phyloP scores from a whole-genome alignment of 2,113 vertebrate genomes.

The Paramisgurnus dabryanus region DNA sequence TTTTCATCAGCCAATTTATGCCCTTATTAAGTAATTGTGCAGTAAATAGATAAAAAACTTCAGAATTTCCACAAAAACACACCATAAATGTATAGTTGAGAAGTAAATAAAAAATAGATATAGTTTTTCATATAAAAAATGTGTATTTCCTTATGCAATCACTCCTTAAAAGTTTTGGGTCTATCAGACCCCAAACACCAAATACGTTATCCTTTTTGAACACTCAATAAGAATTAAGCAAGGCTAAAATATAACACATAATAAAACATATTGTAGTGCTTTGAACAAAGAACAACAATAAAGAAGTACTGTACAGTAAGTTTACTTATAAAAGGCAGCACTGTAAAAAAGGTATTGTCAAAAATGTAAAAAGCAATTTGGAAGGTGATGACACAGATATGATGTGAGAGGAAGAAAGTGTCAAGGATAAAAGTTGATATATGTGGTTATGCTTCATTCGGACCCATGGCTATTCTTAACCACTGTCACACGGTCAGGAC shows the following conservation, averaged over 20 bases:
- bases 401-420: slow-evolving; percentile 37
- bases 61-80: too few relatives aligned
- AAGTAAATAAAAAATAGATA: too few relatives aligned
- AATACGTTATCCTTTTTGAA: too few relatives aligned
- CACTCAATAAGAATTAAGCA: background rate
- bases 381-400: slow-evolving; percentile 33
- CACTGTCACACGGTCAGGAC: slow-evolving; percentile 22
- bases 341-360: slow-evolving; percentile 17
- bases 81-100: too few relatives aligned
- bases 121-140: too few relatives aligned
- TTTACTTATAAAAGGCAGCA: background rate
- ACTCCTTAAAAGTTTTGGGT: too few relatives aligned
- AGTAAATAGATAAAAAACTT: too few relatives aligned
- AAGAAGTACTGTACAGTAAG: background rate
- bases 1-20: too few relatives aligned
- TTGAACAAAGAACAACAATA: slow-evolving; percentile 3
- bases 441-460: slow-evolving; percentile 19
- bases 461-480: slow-evolving; percentile 42
- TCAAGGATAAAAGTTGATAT: slow-evolving; percentile 34
- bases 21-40: too few relatives aligned
- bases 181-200: too few relatives aligned
- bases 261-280: slow-evolving; percentile 11
- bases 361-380: slow-evolving; percentile 23
- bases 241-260: background rate
- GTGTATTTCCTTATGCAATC: too few relatives aligned